Base-by-base conservation (phyloP, 1,140 invertebrate species). In the Rhagoletis pomonella region DNA sequence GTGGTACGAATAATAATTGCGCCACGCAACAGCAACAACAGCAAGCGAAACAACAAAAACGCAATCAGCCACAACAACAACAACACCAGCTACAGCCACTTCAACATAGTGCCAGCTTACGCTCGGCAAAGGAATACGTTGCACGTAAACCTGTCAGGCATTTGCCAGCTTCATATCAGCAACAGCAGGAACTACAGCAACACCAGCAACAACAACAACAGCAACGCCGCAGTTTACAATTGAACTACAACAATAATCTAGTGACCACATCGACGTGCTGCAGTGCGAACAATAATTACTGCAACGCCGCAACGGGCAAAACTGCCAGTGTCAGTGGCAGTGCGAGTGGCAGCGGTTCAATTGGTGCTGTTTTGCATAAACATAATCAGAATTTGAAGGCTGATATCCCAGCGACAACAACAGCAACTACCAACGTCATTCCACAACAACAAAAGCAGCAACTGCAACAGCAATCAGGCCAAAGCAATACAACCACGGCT, bases 161-260 rank as follows among this genome's bases (percentile, higher is more conserved):
- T 85, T 89, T 92, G 87, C 91, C 91, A 1, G 87, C 90, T 5
- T 89, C 91, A 5, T 89, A 91, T 19, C 88, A 90, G 67, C 85
- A 88, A 55, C 59, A 77, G 42, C 91, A 92, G 64, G 87, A 64
- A n/a, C 62, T 14, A 17, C 62, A 64, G 4, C 67, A 44, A 14
- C 67, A 73, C 5, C 42, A 7, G 14, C 91, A 92, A 62, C 88
- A 81, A 29, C 73, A 81, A 19, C 73, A 77, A 55, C 47, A 87
- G n/a, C 91, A 92, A 65, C 87, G 91, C 2, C 89, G 90, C 55
- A 92, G 91, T 55, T 87, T 92, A 6, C 91, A 90, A 58, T 89
- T 91, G 2, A 92, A 89, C 88, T 91, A 92, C 81, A 91, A 91
- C 86, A 91, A 91, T 89, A 92, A 91, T 89, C 89, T 91, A 88